Percentiles rank a stretch among this genome's conserved stretches.
Conservation (phyloP, 35 echinoderm and acorn worm genomes). For the Amphiura filiformis region DNA sequence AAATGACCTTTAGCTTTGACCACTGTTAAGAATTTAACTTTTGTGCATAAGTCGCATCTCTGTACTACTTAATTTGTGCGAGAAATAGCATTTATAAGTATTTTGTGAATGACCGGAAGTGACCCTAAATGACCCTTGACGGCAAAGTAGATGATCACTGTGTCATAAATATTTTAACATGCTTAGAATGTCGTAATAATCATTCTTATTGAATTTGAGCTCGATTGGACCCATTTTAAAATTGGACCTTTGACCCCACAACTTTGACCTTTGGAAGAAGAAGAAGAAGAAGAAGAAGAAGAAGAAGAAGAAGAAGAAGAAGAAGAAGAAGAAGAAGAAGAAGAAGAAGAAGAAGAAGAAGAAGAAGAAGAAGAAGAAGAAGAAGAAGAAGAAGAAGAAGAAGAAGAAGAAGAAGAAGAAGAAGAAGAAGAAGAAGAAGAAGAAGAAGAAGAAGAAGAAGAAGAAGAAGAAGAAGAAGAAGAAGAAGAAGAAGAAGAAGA, state of each 20-base stretch:
- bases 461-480: conserved; percentile 6
- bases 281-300: conserved; percentile 6
- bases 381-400: conserved; percentile 5
- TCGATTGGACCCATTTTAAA: too few species aligned
- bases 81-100: too few species aligned
- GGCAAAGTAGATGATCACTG: not conserved
- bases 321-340: conserved; percentile 5
- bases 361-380: too few species aligned
- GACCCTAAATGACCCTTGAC: not conserved
- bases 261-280: too few species aligned
- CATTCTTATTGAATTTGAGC: too few species aligned
- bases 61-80: too few species aligned
- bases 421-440: conserved; percentile 5
- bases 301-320: conserved; percentile 5
- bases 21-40: too few species aligned
- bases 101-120: too few species aligned
- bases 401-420: conserved; percentile 6
- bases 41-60: too few species aligned
- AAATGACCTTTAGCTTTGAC: not conserved
- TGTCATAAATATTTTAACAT: not conserved
- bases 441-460: conserved; percentile 5
- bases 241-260: too few species aligned
- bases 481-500: conserved; percentile 5
- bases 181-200: too few species aligned
- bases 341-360: conserved; percentile 7